phyloP scores from a whole-genome alignment of 2,797 vertebrate genomes.

The Petrocephalus schoutedeni region DNA sequence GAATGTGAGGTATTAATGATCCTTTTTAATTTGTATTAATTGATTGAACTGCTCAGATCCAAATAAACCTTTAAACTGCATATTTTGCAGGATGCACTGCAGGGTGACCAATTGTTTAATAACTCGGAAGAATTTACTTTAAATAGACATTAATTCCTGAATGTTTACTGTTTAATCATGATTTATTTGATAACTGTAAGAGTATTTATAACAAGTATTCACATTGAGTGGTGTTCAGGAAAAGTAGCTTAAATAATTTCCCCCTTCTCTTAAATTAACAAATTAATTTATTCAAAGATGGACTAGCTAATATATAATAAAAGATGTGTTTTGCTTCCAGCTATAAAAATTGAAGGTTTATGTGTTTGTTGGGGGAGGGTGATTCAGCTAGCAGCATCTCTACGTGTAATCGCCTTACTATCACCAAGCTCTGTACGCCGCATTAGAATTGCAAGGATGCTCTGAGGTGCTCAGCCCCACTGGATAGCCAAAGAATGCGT shows the following conservation, averaged over 20 bases:
- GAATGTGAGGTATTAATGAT: neutral
- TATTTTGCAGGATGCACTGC: neutral
- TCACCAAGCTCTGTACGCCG: neutral
- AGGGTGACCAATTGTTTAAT: neutral
- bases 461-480: neutral
- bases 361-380: conserved; percentile 11
- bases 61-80: neutral
- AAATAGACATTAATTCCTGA: neutral
- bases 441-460: neutral
- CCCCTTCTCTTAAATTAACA: neutral
- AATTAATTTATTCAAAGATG: neutral
- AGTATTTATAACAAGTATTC: neutral
- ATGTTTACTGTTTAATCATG: neutral
- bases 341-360: neutral
- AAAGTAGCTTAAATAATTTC: neutral
- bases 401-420: neutral
- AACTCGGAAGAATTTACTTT: neutral
- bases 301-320: neutral
- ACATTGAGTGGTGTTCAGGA: neutral
- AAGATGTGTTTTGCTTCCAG: neutral
- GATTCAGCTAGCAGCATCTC: neutral
- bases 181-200: neutral
- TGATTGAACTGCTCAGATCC: neutral
- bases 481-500: neutral
- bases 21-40: neutral